Percentiles rank a stretch among this genome's conserved stretches.
Evolutionary conservation across 2,888 invertebrate genomes (phyloP).

Genomic region (Neuroscelio doddi): DNA sequence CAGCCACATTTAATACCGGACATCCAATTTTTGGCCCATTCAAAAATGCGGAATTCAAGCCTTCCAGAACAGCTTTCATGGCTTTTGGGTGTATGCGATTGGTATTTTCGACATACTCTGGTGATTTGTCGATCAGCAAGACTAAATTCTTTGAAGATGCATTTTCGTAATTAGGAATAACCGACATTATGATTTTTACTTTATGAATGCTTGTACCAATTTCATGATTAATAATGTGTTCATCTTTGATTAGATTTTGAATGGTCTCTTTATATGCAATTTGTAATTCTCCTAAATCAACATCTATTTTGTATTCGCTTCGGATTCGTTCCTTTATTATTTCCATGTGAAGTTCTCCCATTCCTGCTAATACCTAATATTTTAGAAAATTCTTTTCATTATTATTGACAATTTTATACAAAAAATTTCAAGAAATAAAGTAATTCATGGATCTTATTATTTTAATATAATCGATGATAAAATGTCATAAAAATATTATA

Average conservation of each 20-base stretch:
- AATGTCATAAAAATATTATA: too few species aligned
- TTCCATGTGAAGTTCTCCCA: constrained; percentile 98
- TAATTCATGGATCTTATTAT: too few species aligned
- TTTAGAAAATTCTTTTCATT: not conserved
- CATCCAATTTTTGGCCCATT: constrained; percentile 91
- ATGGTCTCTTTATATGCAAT: constrained; percentile 92
- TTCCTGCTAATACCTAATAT: constrained; percentile 65
- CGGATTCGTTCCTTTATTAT: constrained; percentile 91
- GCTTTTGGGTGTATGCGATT: constrained; percentile 78
- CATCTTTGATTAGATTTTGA: constrained; percentile 70
- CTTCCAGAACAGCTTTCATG: constrained; percentile 81
- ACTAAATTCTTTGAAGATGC: constrained; percentile 55
- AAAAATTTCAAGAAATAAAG: too few species aligned
- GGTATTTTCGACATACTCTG: constrained; percentile 81
- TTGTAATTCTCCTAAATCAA: constrained; percentile 91
- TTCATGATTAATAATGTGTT: constrained; percentile 76
- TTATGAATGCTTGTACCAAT: constrained; percentile 78
- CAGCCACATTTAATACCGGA: constrained; percentile 84
- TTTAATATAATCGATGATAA: too few species aligned
- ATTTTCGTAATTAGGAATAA: constrained; percentile 73
- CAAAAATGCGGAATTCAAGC: constrained; percentile 79
- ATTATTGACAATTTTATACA: too few species aligned
- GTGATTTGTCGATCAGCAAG: constrained; percentile 77
- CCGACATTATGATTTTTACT: constrained; percentile 78
- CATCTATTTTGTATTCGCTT: constrained; percentile 92